Evolutionary conservation across 2,113 vertebrate genomes (phyloP), one percentile per base, ranked within the genome.

Genomic region (Rhombomys opimus): DNA sequence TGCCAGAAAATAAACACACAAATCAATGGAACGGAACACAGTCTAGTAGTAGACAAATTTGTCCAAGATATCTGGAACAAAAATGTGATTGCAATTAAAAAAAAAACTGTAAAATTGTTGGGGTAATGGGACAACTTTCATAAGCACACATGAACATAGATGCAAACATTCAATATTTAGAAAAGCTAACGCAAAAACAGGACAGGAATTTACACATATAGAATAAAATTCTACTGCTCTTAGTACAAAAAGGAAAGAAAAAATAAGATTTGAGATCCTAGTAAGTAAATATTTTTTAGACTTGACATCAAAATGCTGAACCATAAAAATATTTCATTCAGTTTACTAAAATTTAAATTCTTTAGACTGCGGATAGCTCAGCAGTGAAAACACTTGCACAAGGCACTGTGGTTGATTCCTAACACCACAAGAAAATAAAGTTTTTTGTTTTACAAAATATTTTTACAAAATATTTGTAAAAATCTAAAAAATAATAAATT

Each of bases 201-300:
- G 72, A 73, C 15, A 6, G 63, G 54, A 17, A 87, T 85, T 57
- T 93, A 86, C 20, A 59, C 57, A 72, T 4, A 61, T 5, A 90
- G 52, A 7, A 57, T 65, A 94, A 84, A 87, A 88, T 75, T 52
- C 35, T 35, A 70, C 68, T 5, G 54, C 5, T 75, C 57, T 87
- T 14, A 87, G 35, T 50, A 52, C 18, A 32, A 75, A 35, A 63
- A 50, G 15, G 75, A 15, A 46, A 23, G 13, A 9, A 57, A 30
- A 67, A 32, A 75, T 87, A 63, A 27, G 35, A 2, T 75, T 63
- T 35, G 32, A 20, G 61, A 57, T 76, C 77, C 41, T 72, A 65
- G 27, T 54, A 88, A 22, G 67, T 41, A 90, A 95, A 78, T 23
- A 93, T 89, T 89, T 89, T 63, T 95, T 72, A 82, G 52, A 89